phyloP scores from a whole-genome alignment of 2,113 vertebrate genomes.

The Serinus canaria region DNA sequence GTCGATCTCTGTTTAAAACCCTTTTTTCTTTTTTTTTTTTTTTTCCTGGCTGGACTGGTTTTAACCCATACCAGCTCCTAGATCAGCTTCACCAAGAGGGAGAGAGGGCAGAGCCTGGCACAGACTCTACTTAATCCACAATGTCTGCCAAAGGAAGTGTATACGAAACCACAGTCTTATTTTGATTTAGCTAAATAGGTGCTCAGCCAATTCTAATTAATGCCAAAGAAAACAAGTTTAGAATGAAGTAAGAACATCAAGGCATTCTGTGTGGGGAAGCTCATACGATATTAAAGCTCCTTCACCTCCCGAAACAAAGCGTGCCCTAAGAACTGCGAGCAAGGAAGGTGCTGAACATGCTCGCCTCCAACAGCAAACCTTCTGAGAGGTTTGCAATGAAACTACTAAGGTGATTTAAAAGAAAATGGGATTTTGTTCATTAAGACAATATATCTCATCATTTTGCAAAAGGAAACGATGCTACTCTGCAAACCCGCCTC shows the following conservation, averaged over 20 bases:
- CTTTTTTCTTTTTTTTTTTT: background rate
- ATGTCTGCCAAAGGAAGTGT: constrained; percentile 5
- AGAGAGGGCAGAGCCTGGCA: constrained; percentile 44
- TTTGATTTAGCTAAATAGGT: constrained; percentile 43
- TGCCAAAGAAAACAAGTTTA: constrained; percentile 10
- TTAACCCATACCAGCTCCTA: background rate
- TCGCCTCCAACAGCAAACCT: background rate
- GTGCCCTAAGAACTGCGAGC: background rate
- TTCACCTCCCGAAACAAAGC: background rate
- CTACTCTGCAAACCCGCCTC: background rate
- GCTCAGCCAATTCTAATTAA: constrained; percentile 42
- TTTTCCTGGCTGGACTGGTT: background rate
- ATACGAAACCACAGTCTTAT: constrained; percentile 2
- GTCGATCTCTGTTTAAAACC: background rate
- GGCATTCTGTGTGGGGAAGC: background rate
- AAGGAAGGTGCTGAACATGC: rapidly evolving
- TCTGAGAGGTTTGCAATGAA: background rate
- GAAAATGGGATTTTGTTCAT: background rate
- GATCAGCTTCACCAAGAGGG: background rate
- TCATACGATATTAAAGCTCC: background rate
- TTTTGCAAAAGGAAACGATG: background rate
- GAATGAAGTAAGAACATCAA: background rate
- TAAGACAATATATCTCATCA: background rate
- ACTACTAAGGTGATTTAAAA: background rate
- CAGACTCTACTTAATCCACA: constrained; percentile 11